phyloP scores from a whole-genome alignment of 2,888 invertebrate genomes.

The Diplazon laetatorius region DNA sequence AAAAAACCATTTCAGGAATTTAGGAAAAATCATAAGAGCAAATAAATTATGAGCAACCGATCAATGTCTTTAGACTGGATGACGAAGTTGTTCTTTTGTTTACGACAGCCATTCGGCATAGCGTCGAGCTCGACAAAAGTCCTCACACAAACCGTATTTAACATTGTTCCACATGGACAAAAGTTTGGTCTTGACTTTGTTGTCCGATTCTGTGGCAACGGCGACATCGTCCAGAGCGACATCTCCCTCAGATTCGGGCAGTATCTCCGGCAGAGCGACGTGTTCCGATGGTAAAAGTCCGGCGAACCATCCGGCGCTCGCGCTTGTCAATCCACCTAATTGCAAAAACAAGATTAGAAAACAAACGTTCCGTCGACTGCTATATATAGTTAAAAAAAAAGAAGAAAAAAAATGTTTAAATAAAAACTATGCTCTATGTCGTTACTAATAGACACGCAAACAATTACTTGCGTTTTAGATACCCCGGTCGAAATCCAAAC shows the following conservation, averaged over 20 bases:
- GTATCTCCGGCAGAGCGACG: conserved; percentile 72
- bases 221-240: conserved; percentile 72
- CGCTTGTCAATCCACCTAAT: conserved; percentile 69
- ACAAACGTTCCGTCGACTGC: not conserved
- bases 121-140: conserved; percentile 36
- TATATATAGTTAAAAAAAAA: too few species aligned
- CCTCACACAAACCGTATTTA: conserved; percentile 87
- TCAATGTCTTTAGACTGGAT: too few species aligned
- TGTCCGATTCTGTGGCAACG: conserved; percentile 85
- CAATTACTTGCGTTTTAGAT: conserved; percentile 27
- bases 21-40: too few species aligned
- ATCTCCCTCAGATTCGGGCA: conserved; percentile 68
- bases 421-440: not conserved
- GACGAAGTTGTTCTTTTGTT: too few species aligned
- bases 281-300: conserved; percentile 73
- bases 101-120: not conserved
- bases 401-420: not conserved
- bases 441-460: not conserved
- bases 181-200: conserved; percentile 91
- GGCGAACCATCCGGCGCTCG: conserved; percentile 71
- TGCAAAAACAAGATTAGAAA: conserved; percentile 2
- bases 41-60: too few species aligned
- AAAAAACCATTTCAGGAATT: too few species aligned
- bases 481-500: conserved; percentile 41
- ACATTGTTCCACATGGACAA: conserved; percentile 96